Percentiles rank a stretch among this genome's conserved stretches.
Evolutionary conservation across 2,113 vertebrate species (phyloP).

Genomic region (Callorhinus ursinus): DNA sequence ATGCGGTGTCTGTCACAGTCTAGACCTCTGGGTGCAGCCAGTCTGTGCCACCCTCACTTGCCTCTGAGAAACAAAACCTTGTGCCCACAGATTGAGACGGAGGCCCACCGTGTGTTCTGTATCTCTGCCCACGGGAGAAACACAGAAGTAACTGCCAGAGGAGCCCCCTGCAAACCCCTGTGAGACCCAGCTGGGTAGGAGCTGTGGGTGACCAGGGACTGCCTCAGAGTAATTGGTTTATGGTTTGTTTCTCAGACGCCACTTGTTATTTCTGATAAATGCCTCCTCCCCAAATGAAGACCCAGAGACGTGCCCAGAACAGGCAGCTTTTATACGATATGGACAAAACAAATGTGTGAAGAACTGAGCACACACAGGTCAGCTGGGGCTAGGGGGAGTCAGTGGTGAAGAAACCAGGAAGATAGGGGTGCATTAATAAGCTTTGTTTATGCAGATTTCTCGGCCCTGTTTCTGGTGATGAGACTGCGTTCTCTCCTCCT

Average conservation of each 20-base stretch:
- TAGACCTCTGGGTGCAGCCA: background rate
- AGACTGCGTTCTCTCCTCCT: background rate
- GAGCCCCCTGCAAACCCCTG: background rate
- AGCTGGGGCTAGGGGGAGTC: background rate
- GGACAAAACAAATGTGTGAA: background rate
- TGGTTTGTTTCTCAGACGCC: background rate
- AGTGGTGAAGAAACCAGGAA: background rate
- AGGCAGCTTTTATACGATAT: background rate
- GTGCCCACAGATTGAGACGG: background rate
- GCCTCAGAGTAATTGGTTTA: background rate
- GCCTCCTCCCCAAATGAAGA: background rate
- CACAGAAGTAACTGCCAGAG: background rate
- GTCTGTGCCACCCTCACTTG: background rate
- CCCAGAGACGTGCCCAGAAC: background rate
- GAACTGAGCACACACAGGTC: background rate
- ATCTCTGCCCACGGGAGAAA: background rate
- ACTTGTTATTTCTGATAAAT: background rate
- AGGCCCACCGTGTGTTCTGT: background rate
- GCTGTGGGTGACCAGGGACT: background rate
- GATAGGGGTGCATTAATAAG: background rate
- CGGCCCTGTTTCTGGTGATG: background rate
- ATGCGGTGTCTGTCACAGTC: background rate
- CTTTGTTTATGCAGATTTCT: background rate
- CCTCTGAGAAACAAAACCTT: background rate
- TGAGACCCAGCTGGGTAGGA: background rate